phyloP scores from a whole-genome alignment of 2,113 vertebrate genomes.

The Ophthalmolycus amberensis region DNA sequence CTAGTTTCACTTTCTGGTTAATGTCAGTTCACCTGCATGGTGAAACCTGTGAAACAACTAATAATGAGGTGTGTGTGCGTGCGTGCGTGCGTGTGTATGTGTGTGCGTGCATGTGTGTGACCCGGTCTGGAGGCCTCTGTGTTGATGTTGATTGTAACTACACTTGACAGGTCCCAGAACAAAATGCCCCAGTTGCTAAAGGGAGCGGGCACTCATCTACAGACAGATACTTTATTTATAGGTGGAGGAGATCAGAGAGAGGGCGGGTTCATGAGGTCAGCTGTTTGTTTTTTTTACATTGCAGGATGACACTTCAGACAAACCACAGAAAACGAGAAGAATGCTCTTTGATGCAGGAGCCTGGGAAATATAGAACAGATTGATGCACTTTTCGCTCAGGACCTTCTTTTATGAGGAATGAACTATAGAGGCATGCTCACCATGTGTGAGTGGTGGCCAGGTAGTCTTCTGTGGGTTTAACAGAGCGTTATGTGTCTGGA shows the following conservation, averaged over 20 bases:
- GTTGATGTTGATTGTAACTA: constrained; percentile 59
- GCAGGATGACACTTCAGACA: constrained; percentile 41
- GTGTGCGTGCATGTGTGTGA: constrained; percentile 28
- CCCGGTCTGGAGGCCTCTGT: constrained; percentile 37
- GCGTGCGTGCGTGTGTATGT: constrained; percentile 5
- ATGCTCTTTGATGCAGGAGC: constrained; percentile 10
- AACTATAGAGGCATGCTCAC: background rate
- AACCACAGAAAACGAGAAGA: constrained; percentile 28
- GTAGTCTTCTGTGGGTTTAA: no score
- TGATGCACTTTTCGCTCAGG: constrained; percentile 11
- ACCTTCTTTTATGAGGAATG: background rate
- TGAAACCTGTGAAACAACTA: constrained; percentile 37
- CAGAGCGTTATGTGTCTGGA: no score
- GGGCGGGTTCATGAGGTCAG: constrained; percentile 59
- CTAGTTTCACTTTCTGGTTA: constrained; percentile 20
- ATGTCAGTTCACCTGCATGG: constrained; percentile 29
- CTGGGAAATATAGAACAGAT: background rate
- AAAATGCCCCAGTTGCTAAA: constrained; percentile 49
- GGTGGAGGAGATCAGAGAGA: constrained; percentile 54
- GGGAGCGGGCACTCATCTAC: constrained; percentile 48
- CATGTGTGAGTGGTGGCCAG: background rate
- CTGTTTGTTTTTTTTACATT: constrained; percentile 35
- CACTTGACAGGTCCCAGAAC: constrained; percentile 67
- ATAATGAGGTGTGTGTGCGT: constrained; percentile 3
- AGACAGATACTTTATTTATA: constrained; percentile 68